These are phyloP conservation scores for Podarcis siculus DNA, from an alignment of 2,797 vertebrate species.

Conservation along the genomic window DNA sequence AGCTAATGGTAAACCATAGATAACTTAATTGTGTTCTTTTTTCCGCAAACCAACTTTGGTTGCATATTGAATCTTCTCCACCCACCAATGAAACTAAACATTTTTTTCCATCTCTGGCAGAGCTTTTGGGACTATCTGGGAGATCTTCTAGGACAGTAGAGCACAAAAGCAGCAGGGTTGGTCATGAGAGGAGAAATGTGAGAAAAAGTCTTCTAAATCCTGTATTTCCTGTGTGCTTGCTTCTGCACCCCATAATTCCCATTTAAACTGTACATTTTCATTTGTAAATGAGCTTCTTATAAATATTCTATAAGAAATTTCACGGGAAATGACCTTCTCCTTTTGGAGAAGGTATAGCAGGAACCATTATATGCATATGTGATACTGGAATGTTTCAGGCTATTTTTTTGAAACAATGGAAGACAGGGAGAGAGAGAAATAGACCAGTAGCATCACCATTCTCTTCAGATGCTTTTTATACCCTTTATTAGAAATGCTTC, in stretches of 20 bases:
- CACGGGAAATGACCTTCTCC: background rate
- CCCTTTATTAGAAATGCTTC: constrained; percentile 30
- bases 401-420: constrained; percentile 41
- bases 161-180: background rate
- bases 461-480: constrained; percentile 44
- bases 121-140: background rate
- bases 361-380: constrained; percentile 1
- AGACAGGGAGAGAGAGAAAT: constrained; percentile 20
- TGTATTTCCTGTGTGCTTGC: background rate
- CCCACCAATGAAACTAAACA: background rate
- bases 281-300: background rate
- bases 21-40: background rate
- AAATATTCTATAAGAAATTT: background rate
- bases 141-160: background rate
- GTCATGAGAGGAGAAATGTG: background rate
- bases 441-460: background rate
- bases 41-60: background rate
- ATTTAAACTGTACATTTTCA: background rate
- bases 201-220: background rate
- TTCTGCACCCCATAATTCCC: too few relatives aligned
- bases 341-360: background rate
- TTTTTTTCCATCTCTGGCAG: background rate
- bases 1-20: background rate
- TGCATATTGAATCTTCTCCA: background rate
- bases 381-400: background rate